Conservation (phyloP, 2,888 invertebrate species). For the Hyles lineata region DNA sequence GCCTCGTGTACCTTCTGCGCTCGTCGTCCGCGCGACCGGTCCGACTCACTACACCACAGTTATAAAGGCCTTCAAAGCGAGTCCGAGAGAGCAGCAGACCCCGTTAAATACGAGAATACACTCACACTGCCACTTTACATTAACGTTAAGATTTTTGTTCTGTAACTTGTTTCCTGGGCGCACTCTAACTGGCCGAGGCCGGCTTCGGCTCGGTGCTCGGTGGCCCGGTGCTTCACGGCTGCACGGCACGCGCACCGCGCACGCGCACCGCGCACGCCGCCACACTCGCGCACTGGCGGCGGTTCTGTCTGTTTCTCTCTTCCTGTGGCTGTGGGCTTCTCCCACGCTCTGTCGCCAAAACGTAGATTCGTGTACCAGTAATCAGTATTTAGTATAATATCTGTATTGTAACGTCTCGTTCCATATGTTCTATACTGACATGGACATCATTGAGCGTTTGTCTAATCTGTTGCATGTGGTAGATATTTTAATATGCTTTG, state of each 20-base stretch:
- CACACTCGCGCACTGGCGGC: conserved; percentile 79
- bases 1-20: conserved; percentile 73
- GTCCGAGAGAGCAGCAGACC: conserved; percentile 86
- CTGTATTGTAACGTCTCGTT: conserved; percentile 27
- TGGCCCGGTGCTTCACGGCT: conserved; percentile 80
- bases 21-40: conserved; percentile 66
- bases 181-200: conserved; percentile 50
- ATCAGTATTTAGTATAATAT: conserved; percentile 33
- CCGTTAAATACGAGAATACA: conserved; percentile 81
- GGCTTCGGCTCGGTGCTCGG: conserved; percentile 49
- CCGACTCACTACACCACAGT: conserved; percentile 77
- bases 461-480: conserved; percentile 35
- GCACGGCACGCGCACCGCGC: conserved; percentile 75
- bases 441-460: conserved; percentile 25
- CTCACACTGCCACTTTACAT: conserved; percentile 81
- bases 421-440: conserved; percentile 14
- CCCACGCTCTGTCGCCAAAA: conserved; percentile 76
- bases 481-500: conserved; percentile 29
- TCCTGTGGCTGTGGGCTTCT: conserved; percentile 83
- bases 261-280: conserved; percentile 29
- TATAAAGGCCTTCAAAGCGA: conserved; percentile 84
- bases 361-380: conserved; percentile 61
- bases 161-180: conserved; percentile 69
- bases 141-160: conserved; percentile 66
- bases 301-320: conserved; percentile 86